Base-by-base conservation (phyloP, 2,888 invertebrate genomes). In the Tethea ocularis region DNA sequence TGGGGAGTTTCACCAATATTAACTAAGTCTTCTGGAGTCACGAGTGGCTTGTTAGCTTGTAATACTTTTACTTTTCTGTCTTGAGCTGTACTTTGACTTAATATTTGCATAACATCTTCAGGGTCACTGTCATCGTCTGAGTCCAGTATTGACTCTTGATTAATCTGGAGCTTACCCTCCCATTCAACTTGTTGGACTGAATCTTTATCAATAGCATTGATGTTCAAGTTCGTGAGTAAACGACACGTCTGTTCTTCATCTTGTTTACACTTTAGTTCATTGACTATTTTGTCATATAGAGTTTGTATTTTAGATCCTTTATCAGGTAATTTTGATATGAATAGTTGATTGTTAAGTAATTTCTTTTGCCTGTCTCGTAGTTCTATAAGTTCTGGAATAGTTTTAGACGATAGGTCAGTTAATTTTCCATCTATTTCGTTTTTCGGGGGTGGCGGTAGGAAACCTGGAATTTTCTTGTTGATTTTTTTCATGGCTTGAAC, bases 121-220 rank as follows among this genome's bases (percentile, higher is more conserved):
- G 94, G 93, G 24, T 93, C 94, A 74, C 94, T 94, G 55, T 94
- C 94, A 64, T 94, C 95, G 74, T 94, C 95, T 1, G 94, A 88
- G 75, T 94, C 94, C 20, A 94, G 75, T 62, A 88, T 87, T 13
- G 63, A 70, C n/a, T 84, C 73, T 6, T 69, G 69, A 52, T 78
- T 74, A 22, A 74, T 77, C 17, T 86, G 77, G 20, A 91, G 80
- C 69, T 91, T 91, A 33, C 94, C 93, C 22, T 92, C 90, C 95
- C 95, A 95, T 87, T 95, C 95, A 1, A 95, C 77, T 74, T 94
- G 85, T 76, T 93, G 93, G 59, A 95, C 85, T 5, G 88, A 80
- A 53, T 87, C 79, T 71, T 92, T 93, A 33, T 93, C 90, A 36
- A 90, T 77, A 2, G 74, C 68, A 56, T 79, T 86, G 29, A 95